A percentile compares a stretch with the other conserved stretches of the same genome.
Conservation (phyloP, 2,797 vertebrate species). For the Oreortyx pictus region DNA sequence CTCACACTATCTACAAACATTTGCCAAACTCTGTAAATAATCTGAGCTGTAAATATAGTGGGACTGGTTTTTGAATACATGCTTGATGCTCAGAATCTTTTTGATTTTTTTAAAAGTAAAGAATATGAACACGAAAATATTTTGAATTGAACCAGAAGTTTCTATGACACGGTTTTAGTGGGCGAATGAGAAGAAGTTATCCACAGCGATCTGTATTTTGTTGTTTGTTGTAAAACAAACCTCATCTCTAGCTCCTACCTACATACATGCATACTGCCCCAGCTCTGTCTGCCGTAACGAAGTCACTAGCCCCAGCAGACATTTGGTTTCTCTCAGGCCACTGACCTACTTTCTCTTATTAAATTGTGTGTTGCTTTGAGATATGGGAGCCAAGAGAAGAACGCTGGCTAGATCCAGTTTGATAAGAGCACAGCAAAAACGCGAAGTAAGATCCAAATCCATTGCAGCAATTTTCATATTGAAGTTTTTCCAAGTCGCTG, state of each 20-base stretch:
- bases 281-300: background rate
- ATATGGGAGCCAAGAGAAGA: background rate
- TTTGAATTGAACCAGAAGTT: background rate
- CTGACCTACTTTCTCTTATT: background rate
- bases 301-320: background rate
- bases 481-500: background rate
- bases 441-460: background rate
- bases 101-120: background rate
- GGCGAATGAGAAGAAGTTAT: background rate
- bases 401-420: background rate
- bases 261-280: background rate
- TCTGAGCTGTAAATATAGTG: background rate
- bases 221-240: background rate
- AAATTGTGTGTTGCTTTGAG: background rate
- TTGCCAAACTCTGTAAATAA: background rate
- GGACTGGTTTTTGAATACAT: background rate
- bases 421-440: background rate
- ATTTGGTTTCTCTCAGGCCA: background rate
- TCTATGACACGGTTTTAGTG: background rate
- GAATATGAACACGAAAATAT: background rate
- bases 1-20: background rate
- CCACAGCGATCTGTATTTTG: background rate
- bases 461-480: rapidly evolving
- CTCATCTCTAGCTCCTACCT: background rate
- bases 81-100: background rate